Percentiles rank a stretch among this genome's conserved stretches.
Conservation (phyloP, 2,888 invertebrate species). For the Leucoma salicis region DNA sequence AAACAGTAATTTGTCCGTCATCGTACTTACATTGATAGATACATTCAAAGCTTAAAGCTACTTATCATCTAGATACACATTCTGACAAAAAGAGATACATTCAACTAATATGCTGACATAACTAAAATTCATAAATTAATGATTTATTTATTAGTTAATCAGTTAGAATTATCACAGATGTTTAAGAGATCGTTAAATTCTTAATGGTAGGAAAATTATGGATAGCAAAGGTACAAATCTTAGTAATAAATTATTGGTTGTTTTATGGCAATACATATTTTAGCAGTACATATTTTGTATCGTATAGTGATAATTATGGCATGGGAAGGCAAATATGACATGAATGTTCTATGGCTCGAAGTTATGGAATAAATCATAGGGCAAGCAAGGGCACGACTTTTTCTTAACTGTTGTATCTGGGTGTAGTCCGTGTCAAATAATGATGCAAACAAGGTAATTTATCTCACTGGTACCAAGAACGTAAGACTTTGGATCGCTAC, state of each 20-base stretch:
- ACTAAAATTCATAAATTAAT: constrained; percentile 73
- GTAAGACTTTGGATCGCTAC: no score
- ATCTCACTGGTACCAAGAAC: no score
- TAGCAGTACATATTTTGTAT: no score
- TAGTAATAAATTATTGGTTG: constrained; percentile 45
- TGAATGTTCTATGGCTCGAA: no score
- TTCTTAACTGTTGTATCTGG: no score
- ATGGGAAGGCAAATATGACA: no score
- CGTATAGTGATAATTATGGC: no score
- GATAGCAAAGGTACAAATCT: constrained; percentile 46
- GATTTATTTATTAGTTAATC: constrained; percentile 58
- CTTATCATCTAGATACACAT: constrained; percentile 38
- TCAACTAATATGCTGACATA: constrained; percentile 48
- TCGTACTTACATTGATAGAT: constrained; percentile 13
- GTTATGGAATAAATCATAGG: no score
- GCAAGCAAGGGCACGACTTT: no score
- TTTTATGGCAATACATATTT: constrained; percentile 38
- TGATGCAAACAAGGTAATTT: no score
- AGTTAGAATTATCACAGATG: constrained; percentile 80
- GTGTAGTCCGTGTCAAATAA: no score
- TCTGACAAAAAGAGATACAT: constrained; percentile 55
- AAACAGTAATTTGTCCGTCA: constrained; percentile 17
- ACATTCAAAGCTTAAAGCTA: constrained; percentile 30
- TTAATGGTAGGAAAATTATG: constrained; percentile 69
- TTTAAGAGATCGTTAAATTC: constrained; percentile 79